Evolutionary conservation across 2,888 invertebrate species (phyloP).

Genomic region (Netelia fuscicornis): DNA sequence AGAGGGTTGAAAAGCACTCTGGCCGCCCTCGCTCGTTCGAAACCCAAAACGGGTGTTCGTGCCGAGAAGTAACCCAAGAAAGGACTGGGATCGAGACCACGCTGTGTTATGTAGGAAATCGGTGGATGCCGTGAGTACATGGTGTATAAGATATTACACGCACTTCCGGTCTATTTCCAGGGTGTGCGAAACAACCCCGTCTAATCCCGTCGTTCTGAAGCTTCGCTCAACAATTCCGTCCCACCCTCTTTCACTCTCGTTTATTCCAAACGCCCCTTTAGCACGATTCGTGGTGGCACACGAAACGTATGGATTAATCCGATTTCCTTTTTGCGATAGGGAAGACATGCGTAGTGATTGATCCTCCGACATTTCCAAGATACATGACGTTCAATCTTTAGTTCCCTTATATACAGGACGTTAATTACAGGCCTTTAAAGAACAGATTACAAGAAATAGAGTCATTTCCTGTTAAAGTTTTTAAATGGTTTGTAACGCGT

Average conservation of each 20-base stretch:
- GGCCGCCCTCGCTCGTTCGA: background rate
- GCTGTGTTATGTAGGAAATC: constrained; percentile 63
- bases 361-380: constrained; percentile 33
- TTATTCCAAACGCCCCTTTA: constrained; percentile 55
- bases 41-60: constrained; percentile 44
- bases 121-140: constrained; percentile 69
- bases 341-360: constrained; percentile 48
- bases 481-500: background rate
- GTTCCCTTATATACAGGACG: background rate
- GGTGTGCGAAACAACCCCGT: constrained; percentile 34
- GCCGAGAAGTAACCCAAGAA: constrained; percentile 54
- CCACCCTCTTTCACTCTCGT: constrained; percentile 26
- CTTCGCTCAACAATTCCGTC: constrained; percentile 37
- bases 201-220: constrained; percentile 17
- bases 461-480: background rate
- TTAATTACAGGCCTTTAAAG: constrained; percentile 45
- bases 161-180: constrained; percentile 64
- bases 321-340: constrained; percentile 60
- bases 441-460: constrained; percentile 38
- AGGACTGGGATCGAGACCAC: constrained; percentile 47
- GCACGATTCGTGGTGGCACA: constrained; percentile 57
- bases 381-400: constrained; percentile 12
- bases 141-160: constrained; percentile 68
- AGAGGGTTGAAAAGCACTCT: constrained; percentile 42
- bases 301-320: constrained; percentile 60